A percentile compares a stretch with the other conserved stretches of the same genome.
phyloP scores from a whole-genome alignment of 2,888 invertebrate genomes.

The Lasioglossum villosulum region DNA sequence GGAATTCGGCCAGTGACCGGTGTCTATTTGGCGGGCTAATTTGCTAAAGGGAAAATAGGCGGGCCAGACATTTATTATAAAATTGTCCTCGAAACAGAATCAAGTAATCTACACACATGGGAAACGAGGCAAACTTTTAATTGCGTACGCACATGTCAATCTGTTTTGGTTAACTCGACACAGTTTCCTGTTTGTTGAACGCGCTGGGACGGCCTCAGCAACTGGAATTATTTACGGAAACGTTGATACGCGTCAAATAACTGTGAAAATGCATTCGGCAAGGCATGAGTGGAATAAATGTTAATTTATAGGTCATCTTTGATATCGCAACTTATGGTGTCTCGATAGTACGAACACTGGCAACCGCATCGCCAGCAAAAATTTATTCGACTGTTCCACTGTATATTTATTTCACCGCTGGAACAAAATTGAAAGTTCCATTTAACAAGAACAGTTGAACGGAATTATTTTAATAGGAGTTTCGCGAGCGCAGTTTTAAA shows the following conservation, averaged over 20 bases:
- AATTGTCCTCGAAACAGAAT: slow-evolving; percentile 8
- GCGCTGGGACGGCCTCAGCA: not conserved
- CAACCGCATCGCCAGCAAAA: not conserved
- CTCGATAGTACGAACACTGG: not conserved
- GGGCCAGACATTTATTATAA: slow-evolving; percentile 26
- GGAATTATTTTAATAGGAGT: not conserved
- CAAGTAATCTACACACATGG: not conserved
- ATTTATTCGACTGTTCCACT: not conserved
- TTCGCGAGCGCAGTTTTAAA: not conserved
- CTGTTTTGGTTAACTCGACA: slow-evolving; percentile 28
- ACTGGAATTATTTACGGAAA: slow-evolving; percentile 17
- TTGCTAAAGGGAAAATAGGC: not conserved
- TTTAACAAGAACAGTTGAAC: not conserved
- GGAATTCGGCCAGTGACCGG: not conserved
- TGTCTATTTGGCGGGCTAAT: not conserved
- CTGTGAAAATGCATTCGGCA: not conserved
- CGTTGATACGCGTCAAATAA: slow-evolving; percentile 20
- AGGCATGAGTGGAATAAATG: not conserved
- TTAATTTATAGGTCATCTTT: not conserved
- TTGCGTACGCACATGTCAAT: slow-evolving; percentile 34
- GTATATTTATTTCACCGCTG: not conserved
- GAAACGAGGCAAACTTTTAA: slow-evolving; percentile 41
- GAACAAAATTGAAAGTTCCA: not conserved
- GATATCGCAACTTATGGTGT: not conserved
- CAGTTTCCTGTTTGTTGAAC: slow-evolving; percentile 23